phyloP scores from a whole-genome alignment of 2,797 vertebrate species.

The Scarus forsteni region DNA sequence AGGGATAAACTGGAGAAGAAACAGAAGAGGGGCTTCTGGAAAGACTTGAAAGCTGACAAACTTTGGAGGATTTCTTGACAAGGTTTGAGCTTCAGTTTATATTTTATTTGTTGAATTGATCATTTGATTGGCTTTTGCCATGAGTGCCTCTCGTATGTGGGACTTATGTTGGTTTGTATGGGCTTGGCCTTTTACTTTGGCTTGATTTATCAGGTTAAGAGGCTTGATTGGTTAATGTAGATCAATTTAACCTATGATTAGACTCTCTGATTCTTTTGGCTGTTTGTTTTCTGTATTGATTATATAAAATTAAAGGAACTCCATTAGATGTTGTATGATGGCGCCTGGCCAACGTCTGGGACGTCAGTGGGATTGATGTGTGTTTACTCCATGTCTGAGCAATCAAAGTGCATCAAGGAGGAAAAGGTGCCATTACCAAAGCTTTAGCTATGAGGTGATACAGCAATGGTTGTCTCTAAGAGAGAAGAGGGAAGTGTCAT shows the following conservation, averaged over 20 bases:
- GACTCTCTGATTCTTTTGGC: not conserved
- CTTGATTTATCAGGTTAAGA: not conserved
- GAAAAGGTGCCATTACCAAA: not conserved
- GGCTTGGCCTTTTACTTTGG: not conserved
- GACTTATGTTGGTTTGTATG: slow-evolving; percentile 33
- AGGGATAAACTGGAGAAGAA: slow-evolving; percentile 14
- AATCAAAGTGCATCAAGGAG: slow-evolving; percentile 14
- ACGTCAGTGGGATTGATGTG: slow-evolving; percentile 6
- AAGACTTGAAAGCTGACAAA: slow-evolving; percentile 18
- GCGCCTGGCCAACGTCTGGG: slow-evolving; percentile 29
- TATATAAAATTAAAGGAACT: slow-evolving; percentile 10
- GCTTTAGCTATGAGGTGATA: not conserved
- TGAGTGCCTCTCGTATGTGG: slow-evolving; percentile 6
- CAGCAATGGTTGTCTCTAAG: not conserved
- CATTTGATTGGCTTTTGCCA: slow-evolving; percentile 9
- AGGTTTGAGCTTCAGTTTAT: slow-evolving; percentile 54
- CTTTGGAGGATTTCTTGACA: slow-evolving; percentile 46
- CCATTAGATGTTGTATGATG: slow-evolving; percentile 27
- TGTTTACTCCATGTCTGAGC: slow-evolving; percentile 11
- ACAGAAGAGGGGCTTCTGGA: slow-evolving; percentile 22
- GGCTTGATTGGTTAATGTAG: slow-evolving; percentile 15
- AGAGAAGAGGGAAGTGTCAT: not conserved
- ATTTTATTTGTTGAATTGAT: slow-evolving; percentile 2
- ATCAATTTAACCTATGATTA: not conserved
- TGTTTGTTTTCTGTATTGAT: slow-evolving; percentile 8